phyloP scores from a whole-genome alignment of 2,888 invertebrate species.

The Molanna angustata region DNA sequence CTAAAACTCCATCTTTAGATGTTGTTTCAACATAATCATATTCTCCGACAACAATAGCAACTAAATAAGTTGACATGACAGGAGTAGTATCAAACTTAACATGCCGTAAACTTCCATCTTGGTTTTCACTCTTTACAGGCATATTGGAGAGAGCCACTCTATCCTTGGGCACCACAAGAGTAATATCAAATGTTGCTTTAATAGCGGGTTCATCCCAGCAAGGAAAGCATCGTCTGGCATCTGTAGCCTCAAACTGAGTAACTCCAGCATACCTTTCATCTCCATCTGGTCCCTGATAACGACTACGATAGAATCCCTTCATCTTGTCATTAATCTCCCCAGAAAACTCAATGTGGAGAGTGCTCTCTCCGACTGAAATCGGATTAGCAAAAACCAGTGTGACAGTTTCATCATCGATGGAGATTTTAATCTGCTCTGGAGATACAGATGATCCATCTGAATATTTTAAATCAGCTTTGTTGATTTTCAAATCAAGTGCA shows the following conservation, averaged over 20 bases:
- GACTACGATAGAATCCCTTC: slow-evolving; percentile 93
- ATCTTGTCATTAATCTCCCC: slow-evolving; percentile 89
- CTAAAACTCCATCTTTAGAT: slow-evolving; percentile 77
- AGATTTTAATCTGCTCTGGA: slow-evolving; percentile 45
- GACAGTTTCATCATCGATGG: slow-evolving; percentile 65
- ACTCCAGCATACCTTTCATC: slow-evolving; percentile 82
- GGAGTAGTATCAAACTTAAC: slow-evolving; percentile 82
- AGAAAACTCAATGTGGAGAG: slow-evolving; percentile 69
- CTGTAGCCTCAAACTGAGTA: slow-evolving; percentile 89
- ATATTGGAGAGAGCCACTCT: slow-evolving; percentile 92
- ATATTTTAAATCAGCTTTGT: slow-evolving; percentile 55
- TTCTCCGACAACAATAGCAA: slow-evolving; percentile 92
- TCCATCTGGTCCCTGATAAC: slow-evolving; percentile 71
- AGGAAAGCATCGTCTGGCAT: slow-evolving; percentile 91
- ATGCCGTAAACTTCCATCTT: slow-evolving; percentile 50
- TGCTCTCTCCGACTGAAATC: slow-evolving; percentile 57
- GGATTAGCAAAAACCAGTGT: slow-evolving; percentile 62
- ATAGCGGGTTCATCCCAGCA: slow-evolving; percentile 98
- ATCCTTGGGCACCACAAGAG: slow-evolving; percentile 75
- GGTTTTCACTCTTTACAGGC: slow-evolving; percentile 60
- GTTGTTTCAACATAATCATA: slow-evolving; percentile 88
- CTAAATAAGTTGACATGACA: slow-evolving; percentile 92
- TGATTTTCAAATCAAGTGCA: slow-evolving; percentile 71
- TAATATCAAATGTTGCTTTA: slow-evolving; percentile 92
- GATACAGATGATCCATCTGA: slow-evolving; percentile 45